A percentile compares a stretch with the other conserved stretches of the same genome.
phyloP scores from a whole-genome alignment of 2,888 invertebrate species.

The Girardia tigrina region DNA sequence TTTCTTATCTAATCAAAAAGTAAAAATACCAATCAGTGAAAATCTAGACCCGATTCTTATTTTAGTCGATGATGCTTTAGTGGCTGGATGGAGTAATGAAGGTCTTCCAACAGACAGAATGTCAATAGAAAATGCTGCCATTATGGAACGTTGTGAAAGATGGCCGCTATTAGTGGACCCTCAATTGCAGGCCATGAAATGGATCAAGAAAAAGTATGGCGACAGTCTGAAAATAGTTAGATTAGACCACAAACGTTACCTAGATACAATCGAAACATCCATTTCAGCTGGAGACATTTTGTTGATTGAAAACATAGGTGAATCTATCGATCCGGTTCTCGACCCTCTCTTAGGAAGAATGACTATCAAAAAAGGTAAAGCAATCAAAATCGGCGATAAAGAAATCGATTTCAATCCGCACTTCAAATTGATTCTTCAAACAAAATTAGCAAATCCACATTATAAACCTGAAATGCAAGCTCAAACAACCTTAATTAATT shows the following conservation, averaged over 20 bases:
- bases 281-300: conserved; percentile 70
- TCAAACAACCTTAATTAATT: conserved; percentile 86
- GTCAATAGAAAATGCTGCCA: conserved; percentile 92
- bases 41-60: conserved; percentile 70
- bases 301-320: conserved; percentile 78
- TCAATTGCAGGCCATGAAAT: conserved; percentile 82
- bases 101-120: conserved; percentile 84
- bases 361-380: conserved; percentile 85
- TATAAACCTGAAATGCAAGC: conserved; percentile 98
- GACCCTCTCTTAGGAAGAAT: conserved; percentile 78
- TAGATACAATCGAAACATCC: conserved; percentile 67
- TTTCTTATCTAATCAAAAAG: conserved; percentile 61
- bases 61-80: conserved; percentile 78
- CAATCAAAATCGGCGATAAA: conserved; percentile 87
- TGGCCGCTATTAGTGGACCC: conserved; percentile 97
- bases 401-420: conserved; percentile 78
- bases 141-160: conserved; percentile 75
- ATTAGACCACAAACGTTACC: conserved; percentile 75
- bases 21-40: conserved; percentile 75
- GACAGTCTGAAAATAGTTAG: conserved; percentile 62
- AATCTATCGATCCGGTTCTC: conserved; percentile 77
- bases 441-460: conserved; percentile 87
- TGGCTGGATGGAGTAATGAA: conserved; percentile 90
- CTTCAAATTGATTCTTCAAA: conserved; percentile 76
- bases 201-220: conserved; percentile 85